phyloP scores from a whole-genome alignment of 2,888 invertebrate species.

The Polietes domitor region DNA sequence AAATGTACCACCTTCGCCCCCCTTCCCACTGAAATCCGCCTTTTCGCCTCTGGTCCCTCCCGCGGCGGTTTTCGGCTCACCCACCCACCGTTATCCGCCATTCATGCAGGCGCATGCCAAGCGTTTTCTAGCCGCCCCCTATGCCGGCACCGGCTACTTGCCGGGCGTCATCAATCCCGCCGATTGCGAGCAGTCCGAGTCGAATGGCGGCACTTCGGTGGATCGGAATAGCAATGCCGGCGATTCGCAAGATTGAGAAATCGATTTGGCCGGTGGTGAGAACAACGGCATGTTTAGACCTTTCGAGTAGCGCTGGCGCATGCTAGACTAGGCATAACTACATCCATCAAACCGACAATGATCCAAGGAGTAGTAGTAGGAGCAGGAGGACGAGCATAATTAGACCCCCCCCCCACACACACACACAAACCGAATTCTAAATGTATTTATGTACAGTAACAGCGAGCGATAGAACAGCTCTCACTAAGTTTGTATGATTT shows the following conservation, averaged over 20 bases:
- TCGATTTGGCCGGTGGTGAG: conserved; percentile 66
- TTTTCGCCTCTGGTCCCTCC: conserved; percentile 88
- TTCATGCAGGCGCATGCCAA: conserved; percentile 85
- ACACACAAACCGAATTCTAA: conserved; percentile 1
- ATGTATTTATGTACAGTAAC: background rate
- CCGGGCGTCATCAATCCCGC: conserved; percentile 86
- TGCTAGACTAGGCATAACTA: conserved; percentile 34
- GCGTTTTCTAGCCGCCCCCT: conserved; percentile 90
- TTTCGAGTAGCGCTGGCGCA: conserved; percentile 72
- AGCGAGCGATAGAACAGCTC: no score
- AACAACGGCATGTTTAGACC: conserved; percentile 73
- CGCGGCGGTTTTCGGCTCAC: conserved; percentile 77
- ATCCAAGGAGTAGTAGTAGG: background rate
- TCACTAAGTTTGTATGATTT: conserved; percentile 50
- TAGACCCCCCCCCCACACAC: background rate
- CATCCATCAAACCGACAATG: background rate
- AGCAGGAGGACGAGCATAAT: no score
- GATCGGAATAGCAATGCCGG: conserved; percentile 79
- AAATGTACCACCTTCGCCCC: conserved; percentile 78
- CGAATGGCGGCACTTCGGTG: conserved; percentile 79
- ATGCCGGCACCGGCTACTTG: conserved; percentile 91
- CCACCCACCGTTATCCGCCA: conserved; percentile 80
- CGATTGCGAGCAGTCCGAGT: conserved; percentile 79
- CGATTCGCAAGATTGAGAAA: conserved; percentile 80
- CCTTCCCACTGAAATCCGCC: conserved; percentile 84